A percentile compares a stretch with the other conserved stretches of the same genome.
phyloP scores from a whole-genome alignment of 2,113 vertebrate genomes.

The Triplophysa siluroides region DNA sequence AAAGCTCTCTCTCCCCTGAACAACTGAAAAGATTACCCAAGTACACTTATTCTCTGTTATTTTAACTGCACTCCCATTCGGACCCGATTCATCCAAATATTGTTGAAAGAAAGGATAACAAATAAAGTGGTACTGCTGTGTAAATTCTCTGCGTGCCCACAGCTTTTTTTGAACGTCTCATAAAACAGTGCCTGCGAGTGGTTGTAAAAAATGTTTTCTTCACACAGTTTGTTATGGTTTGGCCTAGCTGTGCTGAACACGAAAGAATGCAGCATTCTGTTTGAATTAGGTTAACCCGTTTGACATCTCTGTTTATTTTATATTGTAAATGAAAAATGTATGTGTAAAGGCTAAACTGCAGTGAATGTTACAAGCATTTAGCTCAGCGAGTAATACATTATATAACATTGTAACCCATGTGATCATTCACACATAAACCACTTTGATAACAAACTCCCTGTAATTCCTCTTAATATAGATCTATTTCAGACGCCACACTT shows the following conservation, averaged over 20 bases:
- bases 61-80: conserved; percentile 68
- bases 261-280: conserved; percentile 14
- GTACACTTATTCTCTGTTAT: conserved; percentile 73
- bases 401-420: background rate
- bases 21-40: conserved; percentile 62
- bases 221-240: conserved; percentile 5
- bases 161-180: conserved; percentile 52
- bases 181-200: conserved; percentile 50
- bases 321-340: background rate
- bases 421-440: background rate
- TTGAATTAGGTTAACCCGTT: conserved; percentile 17
- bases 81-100: conserved; percentile 70
- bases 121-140: conserved; percentile 66
- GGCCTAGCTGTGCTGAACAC: conserved; percentile 2
- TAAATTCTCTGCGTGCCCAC: conserved; percentile 55
- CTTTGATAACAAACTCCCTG: conserved; percentile 2
- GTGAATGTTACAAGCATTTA: too few relatives aligned
- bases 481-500: conserved; percentile 5
- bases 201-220: conserved; percentile 49
- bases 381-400: too few relatives aligned
- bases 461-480: conserved; percentile 3
- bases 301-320: conserved; percentile 18
- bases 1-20: conserved; percentile 58
- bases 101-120: conserved; percentile 71
- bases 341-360: background rate